Evolutionary conservation across 2,113 vertebrate genomes (phyloP).

Genomic region (Lamprotornis superbus): DNA sequence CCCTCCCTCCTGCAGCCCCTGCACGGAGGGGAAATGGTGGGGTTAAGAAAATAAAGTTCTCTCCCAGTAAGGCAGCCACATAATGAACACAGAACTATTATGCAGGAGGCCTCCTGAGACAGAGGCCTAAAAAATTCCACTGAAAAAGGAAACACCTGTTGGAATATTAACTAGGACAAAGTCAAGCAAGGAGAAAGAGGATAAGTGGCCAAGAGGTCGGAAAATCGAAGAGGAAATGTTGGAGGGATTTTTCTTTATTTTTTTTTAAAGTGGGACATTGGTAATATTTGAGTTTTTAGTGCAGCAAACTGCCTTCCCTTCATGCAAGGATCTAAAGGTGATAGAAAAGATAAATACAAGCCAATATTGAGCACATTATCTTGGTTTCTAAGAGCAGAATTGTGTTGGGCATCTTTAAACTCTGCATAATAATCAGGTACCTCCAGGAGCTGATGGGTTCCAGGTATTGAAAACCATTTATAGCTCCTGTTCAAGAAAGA

Average conservation of each 20-base stretch:
- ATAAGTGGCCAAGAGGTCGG: conserved; percentile 36
- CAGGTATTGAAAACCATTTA: not conserved
- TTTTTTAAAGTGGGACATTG: not conserved
- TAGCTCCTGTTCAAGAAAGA: not conserved
- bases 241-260: not conserved
- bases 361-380: not conserved
- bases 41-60: conserved; percentile 68
- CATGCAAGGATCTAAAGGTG: not conserved
- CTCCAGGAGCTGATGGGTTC: not conserved
- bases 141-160: conserved; percentile 69
- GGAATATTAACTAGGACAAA: conserved; percentile 69
- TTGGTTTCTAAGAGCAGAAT: not conserved
- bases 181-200: conserved; percentile 64
- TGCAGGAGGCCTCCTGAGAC: conserved; percentile 54
- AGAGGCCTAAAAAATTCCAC: conserved; percentile 58
- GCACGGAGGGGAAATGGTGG: conserved; percentile 43
- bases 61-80: conserved; percentile 13
- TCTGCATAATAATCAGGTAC: fast-evolving
- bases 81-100: conserved; percentile 54
- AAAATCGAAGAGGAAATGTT: not conserved
- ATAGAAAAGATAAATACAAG: not conserved
- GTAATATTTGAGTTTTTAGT: not conserved
- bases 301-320: not conserved
- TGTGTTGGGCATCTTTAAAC: not conserved
- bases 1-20: not conserved